A percentile compares a stretch with the other conserved stretches of the same genome.
Evolutionary conservation across 2,113 vertebrate species (phyloP).

Genomic region (Nothocercus julius): DNA sequence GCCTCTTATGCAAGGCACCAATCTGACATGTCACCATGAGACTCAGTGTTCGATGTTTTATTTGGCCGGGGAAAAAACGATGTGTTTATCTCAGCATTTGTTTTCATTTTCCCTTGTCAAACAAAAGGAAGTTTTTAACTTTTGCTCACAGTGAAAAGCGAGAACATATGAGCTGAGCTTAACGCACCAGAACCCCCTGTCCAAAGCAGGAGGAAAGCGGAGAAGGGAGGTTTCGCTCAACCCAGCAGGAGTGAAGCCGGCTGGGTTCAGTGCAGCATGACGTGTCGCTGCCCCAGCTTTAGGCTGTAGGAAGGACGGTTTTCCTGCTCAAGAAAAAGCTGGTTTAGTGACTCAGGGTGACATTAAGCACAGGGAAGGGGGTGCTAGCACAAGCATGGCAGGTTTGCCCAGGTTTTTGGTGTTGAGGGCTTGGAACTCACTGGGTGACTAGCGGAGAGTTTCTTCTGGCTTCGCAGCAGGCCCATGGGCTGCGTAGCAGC

Average conservation of each 20-base stretch:
- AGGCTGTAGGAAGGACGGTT: not conserved
- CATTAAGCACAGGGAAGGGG: not conserved
- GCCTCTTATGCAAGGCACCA: not conserved
- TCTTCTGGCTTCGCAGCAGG: not conserved
- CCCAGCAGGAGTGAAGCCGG: rapidly evolving
- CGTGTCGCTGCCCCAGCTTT: not conserved
- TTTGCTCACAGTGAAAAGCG: not conserved
- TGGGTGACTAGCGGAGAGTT: rapidly evolving
- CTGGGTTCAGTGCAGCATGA: not conserved
- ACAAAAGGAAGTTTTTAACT: not conserved
- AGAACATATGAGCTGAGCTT: not conserved
- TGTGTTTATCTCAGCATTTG: not conserved
- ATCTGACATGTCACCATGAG: not conserved
- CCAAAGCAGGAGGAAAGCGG: not conserved
- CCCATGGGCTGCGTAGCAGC: too few relatives aligned
- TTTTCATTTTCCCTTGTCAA: not conserved
- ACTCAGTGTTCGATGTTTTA: not conserved
- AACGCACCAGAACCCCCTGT: not conserved
- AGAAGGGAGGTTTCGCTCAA: not conserved
- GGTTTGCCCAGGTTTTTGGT: not conserved
- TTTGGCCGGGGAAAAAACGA: not conserved
- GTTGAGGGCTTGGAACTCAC: not conserved
- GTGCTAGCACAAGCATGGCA: not conserved
- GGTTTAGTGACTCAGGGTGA: not conserved
- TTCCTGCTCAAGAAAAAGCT: not conserved